A percentile compares a stretch with the other conserved stretches of the same genome.
These are phyloP conservation scores for Hemibagrus guttatus DNA, from an alignment of 2,797 vertebrate genomes.

Conservation along the genomic window DNA sequence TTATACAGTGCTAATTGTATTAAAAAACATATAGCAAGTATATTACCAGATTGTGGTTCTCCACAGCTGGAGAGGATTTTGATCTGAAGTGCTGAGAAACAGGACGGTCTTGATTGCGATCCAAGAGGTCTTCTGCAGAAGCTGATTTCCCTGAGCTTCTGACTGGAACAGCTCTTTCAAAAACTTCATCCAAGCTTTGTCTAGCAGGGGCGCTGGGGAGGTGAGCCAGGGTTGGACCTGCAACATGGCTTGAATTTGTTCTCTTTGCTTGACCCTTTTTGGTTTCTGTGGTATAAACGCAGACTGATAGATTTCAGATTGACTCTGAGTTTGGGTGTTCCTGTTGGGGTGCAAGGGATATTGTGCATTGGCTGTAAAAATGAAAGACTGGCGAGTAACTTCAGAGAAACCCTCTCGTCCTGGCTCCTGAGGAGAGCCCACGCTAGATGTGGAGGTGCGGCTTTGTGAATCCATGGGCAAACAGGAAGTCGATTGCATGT, in stretches of 20 bases:
- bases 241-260: constrained; percentile 32
- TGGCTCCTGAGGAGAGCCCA: constrained; percentile 85
- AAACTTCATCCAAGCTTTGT: constrained; percentile 58
- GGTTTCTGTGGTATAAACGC: constrained; percentile 56
- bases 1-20: not conserved
- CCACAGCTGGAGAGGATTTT: constrained; percentile 79
- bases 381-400: constrained; percentile 62
- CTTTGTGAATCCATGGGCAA: constrained; percentile 72
- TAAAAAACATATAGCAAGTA: not conserved
- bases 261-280: constrained; percentile 58
- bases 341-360: constrained; percentile 65
- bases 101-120: constrained; percentile 66
- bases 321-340: constrained; percentile 57
- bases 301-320: constrained; percentile 34
- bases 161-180: constrained; percentile 55
- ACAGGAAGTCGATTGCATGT: constrained; percentile 65
- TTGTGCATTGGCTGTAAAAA: constrained; percentile 64
- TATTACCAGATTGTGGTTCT: constrained; percentile 80
- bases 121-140: constrained; percentile 87
- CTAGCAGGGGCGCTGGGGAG: constrained; percentile 42
- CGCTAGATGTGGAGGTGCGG: constrained; percentile 81
- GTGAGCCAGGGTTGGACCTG: constrained; percentile 36
- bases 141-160: constrained; percentile 78
- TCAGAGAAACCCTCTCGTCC: constrained; percentile 59
- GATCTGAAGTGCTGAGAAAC: constrained; percentile 80